Conservation (phyloP, 2,113 vertebrate genomes). For the Channa argus region DNA sequence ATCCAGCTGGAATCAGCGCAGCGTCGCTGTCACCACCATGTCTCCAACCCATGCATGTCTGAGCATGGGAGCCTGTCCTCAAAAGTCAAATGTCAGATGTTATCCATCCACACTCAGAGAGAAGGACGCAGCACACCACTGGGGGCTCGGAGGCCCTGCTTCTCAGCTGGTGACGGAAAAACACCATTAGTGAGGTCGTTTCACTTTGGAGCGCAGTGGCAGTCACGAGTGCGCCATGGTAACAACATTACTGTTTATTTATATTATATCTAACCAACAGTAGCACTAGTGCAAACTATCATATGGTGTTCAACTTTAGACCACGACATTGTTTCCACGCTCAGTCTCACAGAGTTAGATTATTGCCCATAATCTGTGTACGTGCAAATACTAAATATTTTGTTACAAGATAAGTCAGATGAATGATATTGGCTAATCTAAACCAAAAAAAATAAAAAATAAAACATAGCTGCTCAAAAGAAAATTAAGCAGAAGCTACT, state of each 20-base stretch:
- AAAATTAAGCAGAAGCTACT: too few relatives aligned
- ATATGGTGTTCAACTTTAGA: too few relatives aligned
- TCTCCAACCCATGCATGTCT: constrained; percentile 63
- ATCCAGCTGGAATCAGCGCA: constrained; percentile 73
- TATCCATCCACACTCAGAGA: constrained; percentile 67
- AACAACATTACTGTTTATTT: constrained; percentile 31
- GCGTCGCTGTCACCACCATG: constrained; percentile 57
- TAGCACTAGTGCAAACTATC: not conserved
- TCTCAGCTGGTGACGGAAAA: constrained; percentile 54
- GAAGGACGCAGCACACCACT: constrained; percentile 51
- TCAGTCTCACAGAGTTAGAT: too few relatives aligned
- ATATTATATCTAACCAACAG: constrained; percentile 15
- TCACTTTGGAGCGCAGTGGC: constrained; percentile 13
- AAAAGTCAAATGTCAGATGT: constrained; percentile 84
- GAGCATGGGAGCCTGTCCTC: constrained; percentile 64
- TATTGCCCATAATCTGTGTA: too few relatives aligned
- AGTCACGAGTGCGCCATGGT: constrained; percentile 34
- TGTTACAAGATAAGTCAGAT: too few relatives aligned
- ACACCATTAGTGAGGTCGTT: constrained; percentile 54
- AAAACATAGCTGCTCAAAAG: too few relatives aligned
- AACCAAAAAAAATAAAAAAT: too few relatives aligned
- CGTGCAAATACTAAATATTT: too few relatives aligned
- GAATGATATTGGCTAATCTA: too few relatives aligned
- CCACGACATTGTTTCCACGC: not conserved
- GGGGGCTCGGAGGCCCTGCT: constrained; percentile 51